Percentiles rank a stretch among this genome's conserved stretches.
phyloP scores from a whole-genome alignment of 2,113 vertebrate species.

The Cettia cetti region DNA sequence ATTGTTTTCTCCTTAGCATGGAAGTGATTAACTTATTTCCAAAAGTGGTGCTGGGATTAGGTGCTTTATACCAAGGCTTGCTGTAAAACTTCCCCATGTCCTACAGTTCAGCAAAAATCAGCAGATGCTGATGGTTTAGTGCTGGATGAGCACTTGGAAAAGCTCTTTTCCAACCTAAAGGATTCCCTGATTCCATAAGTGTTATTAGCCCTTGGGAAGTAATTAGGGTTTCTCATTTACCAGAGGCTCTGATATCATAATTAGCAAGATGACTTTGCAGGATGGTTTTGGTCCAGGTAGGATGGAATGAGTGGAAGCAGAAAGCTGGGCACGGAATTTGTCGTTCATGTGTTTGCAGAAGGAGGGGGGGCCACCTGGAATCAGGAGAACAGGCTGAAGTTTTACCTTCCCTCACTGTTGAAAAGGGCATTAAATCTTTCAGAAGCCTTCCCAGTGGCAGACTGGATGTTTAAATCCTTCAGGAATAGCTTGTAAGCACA shows the following conservation, averaged over 20 bases:
- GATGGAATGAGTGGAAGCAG: not conserved
- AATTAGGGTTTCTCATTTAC: not conserved
- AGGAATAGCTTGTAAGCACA: not conserved
- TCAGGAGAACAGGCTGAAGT: not conserved
- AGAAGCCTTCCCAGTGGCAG: not conserved
- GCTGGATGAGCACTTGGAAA: not conserved
- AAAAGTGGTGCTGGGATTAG: not conserved
- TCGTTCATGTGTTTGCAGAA: not conserved
- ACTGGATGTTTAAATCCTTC: not conserved
- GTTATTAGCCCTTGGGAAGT: not conserved
- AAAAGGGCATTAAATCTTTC: not conserved
- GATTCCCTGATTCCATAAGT: not conserved
- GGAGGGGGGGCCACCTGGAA: not conserved
- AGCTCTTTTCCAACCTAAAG: not conserved
- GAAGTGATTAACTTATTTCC: not conserved
- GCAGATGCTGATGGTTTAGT: not conserved
- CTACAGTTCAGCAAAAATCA: not conserved
- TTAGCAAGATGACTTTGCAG: not conserved
- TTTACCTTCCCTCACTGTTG: not conserved
- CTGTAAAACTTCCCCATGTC: not conserved
- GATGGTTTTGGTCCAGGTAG: not conserved
- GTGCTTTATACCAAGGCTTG: not conserved
- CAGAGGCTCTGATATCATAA: not conserved
- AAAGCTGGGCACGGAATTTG: not conserved
- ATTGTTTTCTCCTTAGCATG: slow-evolving; percentile 21